These are phyloP conservation scores for Gastrophysa polygoni DNA, from an alignment of 2,888 invertebrate species.

Conservation along the genomic window DNA sequence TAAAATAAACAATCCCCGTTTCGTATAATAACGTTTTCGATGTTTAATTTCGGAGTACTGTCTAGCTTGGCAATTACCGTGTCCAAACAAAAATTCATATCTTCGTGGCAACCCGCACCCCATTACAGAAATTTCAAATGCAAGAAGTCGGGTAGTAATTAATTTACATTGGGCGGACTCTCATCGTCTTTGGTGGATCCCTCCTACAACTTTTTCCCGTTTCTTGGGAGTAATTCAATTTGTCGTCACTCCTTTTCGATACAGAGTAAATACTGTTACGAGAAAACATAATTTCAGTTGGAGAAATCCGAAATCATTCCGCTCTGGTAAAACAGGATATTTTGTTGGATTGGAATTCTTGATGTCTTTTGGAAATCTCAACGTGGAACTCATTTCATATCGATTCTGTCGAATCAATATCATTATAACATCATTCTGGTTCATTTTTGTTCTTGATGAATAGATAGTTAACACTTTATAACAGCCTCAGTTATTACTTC, in stretches of 20 bases:
- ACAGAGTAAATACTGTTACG: constrained; percentile 22
- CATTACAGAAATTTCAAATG: neutral
- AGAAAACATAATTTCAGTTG: constrained; percentile 27
- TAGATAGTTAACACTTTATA: too few species aligned
- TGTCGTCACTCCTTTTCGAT: neutral
- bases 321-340: too few species aligned
- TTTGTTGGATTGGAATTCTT: too few species aligned
- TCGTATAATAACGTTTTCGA: constrained; percentile 14
- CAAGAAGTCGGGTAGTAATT: constrained; percentile 22
- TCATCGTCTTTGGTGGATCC: constrained; percentile 20
- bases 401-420: too few species aligned
- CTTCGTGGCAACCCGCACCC: neutral
- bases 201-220: constrained; percentile 3
- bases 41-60: constrained; percentile 29
- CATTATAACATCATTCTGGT: too few species aligned
- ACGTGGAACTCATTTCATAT: too few species aligned
- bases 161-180: constrained; percentile 41
- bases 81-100: constrained; percentile 37
- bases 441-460: too few species aligned
- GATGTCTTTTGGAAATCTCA: too few species aligned
- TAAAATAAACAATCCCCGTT: constrained; percentile 20
- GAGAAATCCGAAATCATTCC: constrained; percentile 28
- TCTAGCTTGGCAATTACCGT: constrained; percentile 30
- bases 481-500: too few species aligned
- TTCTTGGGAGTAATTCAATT: neutral